Percentiles rank a stretch among this genome's conserved stretches.
Evolutionary conservation across 2,888 invertebrate genomes (phyloP).

Genomic region (Philopedon plagiatum): DNA sequence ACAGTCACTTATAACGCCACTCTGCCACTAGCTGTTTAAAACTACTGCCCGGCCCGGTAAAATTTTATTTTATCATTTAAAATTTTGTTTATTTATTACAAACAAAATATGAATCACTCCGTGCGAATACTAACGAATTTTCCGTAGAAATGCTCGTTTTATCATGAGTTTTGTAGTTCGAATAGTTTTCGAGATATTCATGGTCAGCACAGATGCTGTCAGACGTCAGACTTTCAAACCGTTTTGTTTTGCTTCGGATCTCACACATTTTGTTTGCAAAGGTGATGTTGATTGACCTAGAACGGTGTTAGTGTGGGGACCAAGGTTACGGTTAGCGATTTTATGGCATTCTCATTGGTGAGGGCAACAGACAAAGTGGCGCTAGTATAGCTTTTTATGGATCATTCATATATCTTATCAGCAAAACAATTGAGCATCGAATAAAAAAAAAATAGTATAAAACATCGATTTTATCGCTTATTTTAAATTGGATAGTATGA

Average conservation of each 20-base stretch:
- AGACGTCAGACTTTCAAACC: conserved; percentile 31
- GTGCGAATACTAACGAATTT: neutral
- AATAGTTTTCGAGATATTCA: conserved; percentile 10
- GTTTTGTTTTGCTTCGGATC: conserved; percentile 17
- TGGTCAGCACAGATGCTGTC: conserved; percentile 20
- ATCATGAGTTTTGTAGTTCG: neutral
- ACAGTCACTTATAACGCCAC: neutral
- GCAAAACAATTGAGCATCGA: too few species aligned
- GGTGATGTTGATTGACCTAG: conserved; percentile 38
- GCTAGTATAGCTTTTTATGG: too few species aligned
- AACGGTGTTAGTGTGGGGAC: conserved; percentile 15
- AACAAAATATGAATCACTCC: conserved; percentile 14
- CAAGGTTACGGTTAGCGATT: neutral
- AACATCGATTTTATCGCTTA: too few species aligned
- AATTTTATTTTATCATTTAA: neutral
- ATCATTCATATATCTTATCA: too few species aligned
- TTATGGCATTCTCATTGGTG: too few species aligned
- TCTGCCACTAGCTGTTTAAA: neutral
- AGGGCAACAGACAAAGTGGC: too few species aligned
- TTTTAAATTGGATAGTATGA: too few species aligned
- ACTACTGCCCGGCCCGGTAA: neutral
- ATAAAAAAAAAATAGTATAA: too few species aligned
- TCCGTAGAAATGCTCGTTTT: neutral
- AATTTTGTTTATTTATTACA: neutral
- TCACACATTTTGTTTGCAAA: conserved; percentile 24